Base-by-base conservation (phyloP, 2,113 vertebrate genomes). In the Hemiprocne comata region DNA sequence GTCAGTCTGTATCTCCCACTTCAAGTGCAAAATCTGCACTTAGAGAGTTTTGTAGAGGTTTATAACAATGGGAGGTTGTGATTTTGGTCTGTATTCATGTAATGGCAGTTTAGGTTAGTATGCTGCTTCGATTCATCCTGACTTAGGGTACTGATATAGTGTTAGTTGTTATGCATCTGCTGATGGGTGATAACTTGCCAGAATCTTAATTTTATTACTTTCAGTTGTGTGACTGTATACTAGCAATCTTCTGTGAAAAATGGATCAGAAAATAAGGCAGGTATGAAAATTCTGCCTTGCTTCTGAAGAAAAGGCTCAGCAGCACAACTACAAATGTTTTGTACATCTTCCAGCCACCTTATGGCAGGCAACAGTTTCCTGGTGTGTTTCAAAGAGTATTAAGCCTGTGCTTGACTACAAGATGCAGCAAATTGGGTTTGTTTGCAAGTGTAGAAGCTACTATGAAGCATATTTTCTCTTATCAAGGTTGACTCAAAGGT, bases 401-500 rank as follows among this genome's bases (percentile, higher is more conserved):
- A 44, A 24, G 17, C 9, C 36, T 53, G 9, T 36, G 21, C 28
- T 73, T 46, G 73, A 90, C 73, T 24, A 71, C 18, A 24, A 67
- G 73, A 92, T 84, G 38, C 46, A 71, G 34, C 29, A 55, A 24
- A 4, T 2, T 78, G n/a, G 6, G 31, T 76, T 70, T 95, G 34
- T 73, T 69, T 84, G 79, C 57, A 80, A 57, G 19, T 61, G 53
- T 54, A 89, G 69, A 31, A 65, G 42, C 29, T 84, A 34, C 92
- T 51, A 11, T 53, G 73, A 97, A 87, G 61, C 60, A 17, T 77
- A 92, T 91, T 95, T 95, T 79, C 13, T 95, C 18, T 90, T 93
- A 95, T 89, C 91, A 93, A 95, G 90, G 85, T 94, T 96, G 95
- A 89, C 29, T 96, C 79, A 97, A 97, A 97, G 90, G n/a, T 94